Evolutionary conservation across 2,888 invertebrate species (phyloP).

Genomic region (Sceliomorpha sp.): DNA sequence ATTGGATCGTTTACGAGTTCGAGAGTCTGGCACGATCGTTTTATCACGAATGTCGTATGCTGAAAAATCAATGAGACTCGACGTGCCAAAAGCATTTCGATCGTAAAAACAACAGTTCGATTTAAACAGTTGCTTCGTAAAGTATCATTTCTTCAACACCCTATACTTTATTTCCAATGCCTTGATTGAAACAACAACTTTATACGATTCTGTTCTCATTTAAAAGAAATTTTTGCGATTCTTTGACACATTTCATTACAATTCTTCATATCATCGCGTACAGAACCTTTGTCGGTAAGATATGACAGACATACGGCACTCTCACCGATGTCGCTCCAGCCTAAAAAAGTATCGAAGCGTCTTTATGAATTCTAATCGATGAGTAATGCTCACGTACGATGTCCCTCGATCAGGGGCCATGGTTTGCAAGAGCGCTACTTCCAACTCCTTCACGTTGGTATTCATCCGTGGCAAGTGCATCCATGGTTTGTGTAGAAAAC

Average conservation of each 20-base stretch:
- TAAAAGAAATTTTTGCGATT: too few relatives aligned
- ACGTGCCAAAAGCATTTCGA: conserved; percentile 43
- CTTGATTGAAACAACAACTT: too few relatives aligned
- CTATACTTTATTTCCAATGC: too few relatives aligned
- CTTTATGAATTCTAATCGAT: conserved; percentile 62
- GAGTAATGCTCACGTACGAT: conserved; percentile 41
- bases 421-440: conserved; percentile 34
- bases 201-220: too few relatives aligned
- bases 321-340: conserved; percentile 50
- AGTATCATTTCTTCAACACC: too few relatives aligned
- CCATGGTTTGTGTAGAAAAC: conserved; percentile 35
- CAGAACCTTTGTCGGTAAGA: conserved; percentile 30
- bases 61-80: conserved; percentile 50
- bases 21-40: conserved; percentile 42
- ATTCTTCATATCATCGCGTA: conserved; percentile 14
- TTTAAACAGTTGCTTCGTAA: background rate
- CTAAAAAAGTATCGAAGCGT: conserved; percentile 59
- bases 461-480: conserved; percentile 42
- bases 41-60: conserved; percentile 35
- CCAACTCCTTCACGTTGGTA: conserved; percentile 39
- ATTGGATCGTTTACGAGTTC: conserved; percentile 53
- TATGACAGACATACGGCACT: conserved; percentile 18
- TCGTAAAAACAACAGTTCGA: conserved; percentile 41
- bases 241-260: conserved; percentile 13
- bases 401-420: conserved; percentile 45